phyloP scores from a whole-genome alignment of 2,797 vertebrate genomes.

The Octomys mimax region DNA sequence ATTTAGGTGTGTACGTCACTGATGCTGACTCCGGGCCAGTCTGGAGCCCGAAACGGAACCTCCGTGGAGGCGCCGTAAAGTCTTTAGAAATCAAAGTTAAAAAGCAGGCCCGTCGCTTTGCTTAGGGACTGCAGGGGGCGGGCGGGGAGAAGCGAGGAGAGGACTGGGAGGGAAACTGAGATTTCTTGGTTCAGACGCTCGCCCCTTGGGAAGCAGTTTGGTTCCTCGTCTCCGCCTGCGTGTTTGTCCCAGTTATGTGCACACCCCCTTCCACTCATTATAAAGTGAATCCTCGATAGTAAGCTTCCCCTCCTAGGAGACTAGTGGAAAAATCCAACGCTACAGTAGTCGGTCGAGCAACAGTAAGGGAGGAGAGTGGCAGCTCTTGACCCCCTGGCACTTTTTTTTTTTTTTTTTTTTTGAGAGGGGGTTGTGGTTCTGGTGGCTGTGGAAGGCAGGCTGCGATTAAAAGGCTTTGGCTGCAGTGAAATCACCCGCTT shows the following conservation, averaged over 20 bases:
- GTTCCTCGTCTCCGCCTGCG: neutral
- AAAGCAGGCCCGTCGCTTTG: constrained; percentile 53
- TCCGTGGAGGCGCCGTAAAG: constrained; percentile 32
- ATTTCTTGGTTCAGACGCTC: constrained; percentile 47
- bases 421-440: too few relatives aligned
- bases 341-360: constrained; percentile 45
- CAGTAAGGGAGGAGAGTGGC: constrained; percentile 69
- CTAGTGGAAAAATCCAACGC: constrained; percentile 81
- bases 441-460: constrained; percentile 2
- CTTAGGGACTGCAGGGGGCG: constrained; percentile 48
- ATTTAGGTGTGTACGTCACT: constrained; percentile 81
- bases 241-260: constrained; percentile 26
- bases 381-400: constrained; percentile 83
- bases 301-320: constrained; percentile 44
- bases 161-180: constrained; percentile 66
- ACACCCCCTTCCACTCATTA: constrained; percentile 1
- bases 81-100: constrained; percentile 79
- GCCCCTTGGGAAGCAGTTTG: constrained; percentile 65
- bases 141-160: constrained; percentile 68
- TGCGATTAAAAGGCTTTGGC: constrained; percentile 68
- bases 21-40: constrained; percentile 64
- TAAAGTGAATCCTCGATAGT: constrained; percentile 67
- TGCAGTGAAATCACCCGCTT: constrained; percentile 53
- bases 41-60: constrained; percentile 49
- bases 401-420: neutral